Base-by-base conservation (phyloP, 1,140 invertebrate genomes). In the Papilio machaon region DNA sequence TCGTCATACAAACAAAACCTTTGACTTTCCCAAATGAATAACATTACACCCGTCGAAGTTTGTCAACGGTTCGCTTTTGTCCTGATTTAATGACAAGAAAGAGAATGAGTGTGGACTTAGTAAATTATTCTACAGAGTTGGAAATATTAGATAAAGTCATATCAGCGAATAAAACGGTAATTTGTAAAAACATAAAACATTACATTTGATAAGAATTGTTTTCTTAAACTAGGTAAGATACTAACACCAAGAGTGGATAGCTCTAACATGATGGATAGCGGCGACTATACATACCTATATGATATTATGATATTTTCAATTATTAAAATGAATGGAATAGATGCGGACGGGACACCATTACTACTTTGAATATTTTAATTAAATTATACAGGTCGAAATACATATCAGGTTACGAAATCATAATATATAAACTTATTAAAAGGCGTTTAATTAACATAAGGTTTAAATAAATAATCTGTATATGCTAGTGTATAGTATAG, bases 1-100 rank as follows among this genome's bases (percentile, higher is more conserved):
- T 87, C 77, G 43, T 64, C 77, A 30, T 70, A 88, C 89, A 90
- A 94, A 93, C 90, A 93, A 90, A 94, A 94, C 93, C 93, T 94
- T 94, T 94, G 93, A 94, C 91, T 93, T 90, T 91, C 88, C 85
- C 88, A 92, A 93, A 93, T 93, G 92, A 94, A 93, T 94, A 92
- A 94, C 91, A 91, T 93, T 92, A 93, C 91, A 93, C 88, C 87
- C 88, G 87, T 88, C 89, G 86, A 91, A 91, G 87, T 92, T 91
- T 88, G 86, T 86, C 86, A 86, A 87, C 88, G 87, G 85, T 80
- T 85, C 90, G 60, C 77, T 91, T 93, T 93, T 93, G 91, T 92
- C 88, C 90, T 86, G 89, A 91, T 91, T 93, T 93, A 93, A 92
- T 93, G 90, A 93, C 89, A 87, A 90, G 87, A 86, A 90, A 89